Base-by-base conservation (phyloP, 2,888 invertebrate species). In the Cephus pygmeus region DNA sequence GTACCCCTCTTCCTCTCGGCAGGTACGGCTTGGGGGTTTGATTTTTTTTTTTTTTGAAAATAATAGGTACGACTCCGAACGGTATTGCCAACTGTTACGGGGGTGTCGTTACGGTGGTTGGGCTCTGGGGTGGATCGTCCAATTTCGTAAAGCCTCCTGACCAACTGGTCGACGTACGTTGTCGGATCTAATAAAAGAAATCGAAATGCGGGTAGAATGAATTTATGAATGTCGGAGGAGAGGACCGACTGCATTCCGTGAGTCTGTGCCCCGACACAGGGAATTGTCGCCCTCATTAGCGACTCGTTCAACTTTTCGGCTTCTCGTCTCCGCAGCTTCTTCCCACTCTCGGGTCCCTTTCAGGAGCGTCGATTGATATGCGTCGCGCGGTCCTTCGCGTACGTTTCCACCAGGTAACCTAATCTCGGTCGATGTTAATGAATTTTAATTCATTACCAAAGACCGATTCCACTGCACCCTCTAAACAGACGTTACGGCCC, bases 261-360 rank as follows among this genome's bases (percentile, higher is more conserved):
- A 84, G 86, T 84, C 87, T 86, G 88, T 86, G 87, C 88, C 84
- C 85, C 87, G 88, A 88, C 89, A 88, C 86, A 85, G 87, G 88
- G 89, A 89, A 88, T 89, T 88, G 89, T 88, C 88, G 89, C 87
- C 88, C 89, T 89, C 90, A 90, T 89, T 90, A 90, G 88, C 88
- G 88, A 85, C 83, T 82, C 83, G 76, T 69, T 69, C 35, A 69
- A 31, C 33, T 15, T 83, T 79, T 81, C 23, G 76, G 30, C 69
- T 76, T 40, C 73, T 56, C 80, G 76, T 40, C 77, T 77, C 80
- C 79, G 75, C 71, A 79, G 73, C 69, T 30, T 56, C 40, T 30
- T 68, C 6, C 9, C 6, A 15, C n/a, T 40, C 40, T 36, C 40
- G 71, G 75, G 69, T 77, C 74, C 77, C 74, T 30, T 75, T 69